Base-by-base conservation (phyloP, 1,140 invertebrate species). In the Drosophila pandora region DNA sequence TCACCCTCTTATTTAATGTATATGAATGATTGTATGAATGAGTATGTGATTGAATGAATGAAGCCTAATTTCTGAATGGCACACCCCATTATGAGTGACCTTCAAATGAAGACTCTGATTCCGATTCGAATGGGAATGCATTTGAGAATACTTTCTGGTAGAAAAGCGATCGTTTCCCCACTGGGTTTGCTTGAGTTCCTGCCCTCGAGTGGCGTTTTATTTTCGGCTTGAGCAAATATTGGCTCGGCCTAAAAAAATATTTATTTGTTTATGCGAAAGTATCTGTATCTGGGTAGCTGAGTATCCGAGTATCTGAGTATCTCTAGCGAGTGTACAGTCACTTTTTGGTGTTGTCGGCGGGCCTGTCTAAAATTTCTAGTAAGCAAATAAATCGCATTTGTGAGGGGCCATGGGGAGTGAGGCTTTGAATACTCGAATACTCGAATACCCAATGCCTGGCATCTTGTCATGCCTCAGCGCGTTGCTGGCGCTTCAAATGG, bases 321-420 rank as follows among this genome's bases (percentile, higher is more conserved):
- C 23, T 25, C 12, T 48, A 37, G 32, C 12, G 12, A 10, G 10
- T 10, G 59, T 60, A 37, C 48, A 71, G 53, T 59, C 50, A 32
- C 37, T 32, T 47, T 41, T 45, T 34, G 64, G 22, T 79, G 59
- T 57, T 34, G 32, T 0, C 37, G 1, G 37, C 37, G 13, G 41
- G 13, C 10, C 34, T 37, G 71, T 76, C 71, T 74, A 45, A 80
- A 76, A 72, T 84, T 80, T 85, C 80, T 80, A 76, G 72, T 76
- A 73, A 55, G 67, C 80, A 79, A 84, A 79, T 83, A 84, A 79
- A 79, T 83, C 45, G 81, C 52, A 60, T 39, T 56, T 10, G 21
- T 41, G 37, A 30, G 17, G 13, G 28, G 17, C 9, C 7, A 12
- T 55, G 30, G 30, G n/a, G 25, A 58, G 21, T 43, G 6, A 30